These are phyloP conservation scores for Acrossocheilus fasciatus DNA, from an alignment of 2,797 vertebrate genomes.

Conservation along the genomic window DNA sequence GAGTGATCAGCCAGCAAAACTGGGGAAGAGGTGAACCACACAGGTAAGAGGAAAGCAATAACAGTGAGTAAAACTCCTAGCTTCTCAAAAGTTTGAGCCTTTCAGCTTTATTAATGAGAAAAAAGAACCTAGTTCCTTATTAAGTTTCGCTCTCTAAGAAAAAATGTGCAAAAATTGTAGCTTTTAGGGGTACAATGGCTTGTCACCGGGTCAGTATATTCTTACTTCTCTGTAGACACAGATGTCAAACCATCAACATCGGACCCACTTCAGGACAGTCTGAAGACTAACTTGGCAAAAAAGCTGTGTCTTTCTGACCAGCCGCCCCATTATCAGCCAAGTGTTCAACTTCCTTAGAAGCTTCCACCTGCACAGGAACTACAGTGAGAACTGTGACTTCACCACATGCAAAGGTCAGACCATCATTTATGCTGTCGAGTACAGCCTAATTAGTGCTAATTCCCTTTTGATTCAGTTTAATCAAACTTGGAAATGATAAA, in stretches of 20 bases:
- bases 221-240: constrained; percentile 19
- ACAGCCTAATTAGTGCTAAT: neutral
- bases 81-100: neutral
- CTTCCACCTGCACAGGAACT: constrained; percentile 52
- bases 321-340: constrained; percentile 78
- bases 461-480: neutral
- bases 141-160: too few relatives aligned
- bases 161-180: too few relatives aligned
- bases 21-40: constrained; percentile 66
- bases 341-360: constrained; percentile 78
- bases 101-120: neutral
- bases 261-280: constrained; percentile 62
- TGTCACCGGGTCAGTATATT: too few relatives aligned
- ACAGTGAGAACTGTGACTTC: constrained; percentile 75
- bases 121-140: too few relatives aligned
- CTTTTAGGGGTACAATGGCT: too few relatives aligned
- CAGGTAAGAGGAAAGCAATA: constrained; percentile 68
- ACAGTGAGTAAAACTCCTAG: neutral
- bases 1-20: constrained; percentile 72
- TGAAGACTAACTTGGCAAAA: constrained; percentile 54
- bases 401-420: constrained; percentile 78
- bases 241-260: constrained; percentile 4
- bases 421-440: neutral
- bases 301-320: constrained; percentile 75
- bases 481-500: neutral